Base-by-base conservation (phyloP, 2,113 vertebrate genomes). In the Cyanoramphus novaezelandiae region DNA sequence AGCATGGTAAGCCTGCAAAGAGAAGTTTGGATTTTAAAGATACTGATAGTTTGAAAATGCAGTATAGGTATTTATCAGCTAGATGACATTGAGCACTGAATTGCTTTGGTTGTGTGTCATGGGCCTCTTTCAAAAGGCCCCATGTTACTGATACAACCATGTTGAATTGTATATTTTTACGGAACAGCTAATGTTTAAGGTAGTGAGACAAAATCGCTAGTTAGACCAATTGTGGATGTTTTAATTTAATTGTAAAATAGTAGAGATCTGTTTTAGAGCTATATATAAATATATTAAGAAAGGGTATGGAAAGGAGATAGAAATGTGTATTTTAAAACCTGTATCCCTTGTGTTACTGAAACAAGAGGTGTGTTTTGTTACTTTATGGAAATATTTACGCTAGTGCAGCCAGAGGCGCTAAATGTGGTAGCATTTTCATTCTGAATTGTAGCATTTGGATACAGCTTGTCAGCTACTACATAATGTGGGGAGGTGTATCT, bases 171-270 rank as follows among this genome's bases (percentile, higher is more conserved):
- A 50, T 97, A 97, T 97, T 98, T 97, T 98, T 98, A 97, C 95
- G 94, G 92, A 94, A 65, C 93, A 95, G 59, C 83, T 98, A 83
- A 92, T 97, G 95, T 97, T 97, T 96, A 90, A 98, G 96, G 88
- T 97, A 95, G 96, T 95, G 94, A 98, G 97, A 98, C 97, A 98
- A 98, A 98, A 96, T 98, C 46, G 86, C 49, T 95, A 96, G 97
- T 90, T 98, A 97, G 96, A 93, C 89, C 72, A 97, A 60, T 96
- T 67, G 97, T 96, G 96, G 96, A 82, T 88, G 93, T 95, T 96
- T 97, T 98, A 98, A 97, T 98, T 98, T 98, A 98, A 98, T 92
- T 98, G 93, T 97, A 97, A 97, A 93, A 93, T 96, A 95, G 82
- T 98, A 97, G 95, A 97, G 86, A 77, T 95, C 89, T 97, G 92